Evolutionary conservation across 2,113 vertebrate species (phyloP).

Genomic region (Gobio gobio): DNA sequence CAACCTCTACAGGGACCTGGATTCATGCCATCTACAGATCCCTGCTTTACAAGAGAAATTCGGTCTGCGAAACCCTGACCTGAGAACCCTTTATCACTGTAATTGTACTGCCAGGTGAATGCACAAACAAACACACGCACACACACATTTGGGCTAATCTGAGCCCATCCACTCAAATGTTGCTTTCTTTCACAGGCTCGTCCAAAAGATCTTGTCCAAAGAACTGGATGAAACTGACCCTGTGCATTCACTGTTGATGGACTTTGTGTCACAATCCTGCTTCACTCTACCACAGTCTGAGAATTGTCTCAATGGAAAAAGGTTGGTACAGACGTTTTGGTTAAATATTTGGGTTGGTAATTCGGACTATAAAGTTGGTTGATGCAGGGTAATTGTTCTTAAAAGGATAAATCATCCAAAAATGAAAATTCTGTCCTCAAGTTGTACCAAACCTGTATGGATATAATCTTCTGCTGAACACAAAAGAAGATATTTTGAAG

Average conservation of each 20-base stretch:
- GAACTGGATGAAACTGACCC: conserved; percentile 29
- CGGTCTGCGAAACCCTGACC: conserved; percentile 73
- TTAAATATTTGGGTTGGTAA: background rate
- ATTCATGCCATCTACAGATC: conserved; percentile 75
- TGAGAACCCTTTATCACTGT: conserved; percentile 80
- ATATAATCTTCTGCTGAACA: no score
- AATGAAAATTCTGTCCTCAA: background rate
- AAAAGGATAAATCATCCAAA: background rate
- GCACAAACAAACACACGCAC: no score
- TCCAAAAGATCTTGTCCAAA: conserved; percentile 58
- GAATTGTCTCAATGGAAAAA: conserved; percentile 58
- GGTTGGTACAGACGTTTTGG: conserved; percentile 56
- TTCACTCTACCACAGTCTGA: conserved; percentile 59
- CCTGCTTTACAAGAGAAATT: conserved; percentile 73
- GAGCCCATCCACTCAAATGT: background rate
- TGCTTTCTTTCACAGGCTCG: conserved; percentile 45
- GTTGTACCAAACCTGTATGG: no score
- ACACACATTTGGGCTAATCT: background rate
- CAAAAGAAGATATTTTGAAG: no score
- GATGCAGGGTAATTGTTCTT: background rate
- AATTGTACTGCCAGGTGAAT: conserved; percentile 82
- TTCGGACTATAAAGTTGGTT: background rate
- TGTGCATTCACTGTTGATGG: conserved; percentile 61
- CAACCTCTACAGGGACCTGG: conserved; percentile 71
- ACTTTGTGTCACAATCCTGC: conserved; percentile 69